Conservation (phyloP, 2,888 invertebrate species). For the Trissolcus japonicus region DNA sequence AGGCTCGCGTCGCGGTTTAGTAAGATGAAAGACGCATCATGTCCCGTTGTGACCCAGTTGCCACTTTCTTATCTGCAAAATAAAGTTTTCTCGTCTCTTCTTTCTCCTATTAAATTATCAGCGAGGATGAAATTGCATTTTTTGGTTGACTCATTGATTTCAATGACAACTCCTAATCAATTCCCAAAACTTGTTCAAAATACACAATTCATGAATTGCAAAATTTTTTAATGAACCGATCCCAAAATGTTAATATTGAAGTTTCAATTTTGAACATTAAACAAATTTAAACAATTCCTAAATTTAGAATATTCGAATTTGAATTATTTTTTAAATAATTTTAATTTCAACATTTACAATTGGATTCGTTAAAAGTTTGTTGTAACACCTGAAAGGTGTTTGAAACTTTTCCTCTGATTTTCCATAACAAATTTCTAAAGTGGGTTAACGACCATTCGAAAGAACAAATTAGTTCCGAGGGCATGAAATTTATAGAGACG, state of each 20-base stretch:
- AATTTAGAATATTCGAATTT: too few species aligned
- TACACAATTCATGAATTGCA: neutral
- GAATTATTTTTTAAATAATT: too few species aligned
- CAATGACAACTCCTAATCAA: conserved; percentile 12
- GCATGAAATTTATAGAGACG: conserved; percentile 38
- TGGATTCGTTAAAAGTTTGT: too few species aligned
- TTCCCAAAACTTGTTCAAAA: neutral
- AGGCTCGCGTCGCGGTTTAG: conserved; percentile 66
- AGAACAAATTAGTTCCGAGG: conserved; percentile 43
- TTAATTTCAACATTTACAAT: neutral
- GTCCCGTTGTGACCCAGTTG: conserved; percentile 75
- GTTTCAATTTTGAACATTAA: too few species aligned
- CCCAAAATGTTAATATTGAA: too few species aligned
- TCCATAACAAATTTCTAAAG: conserved; percentile 26
- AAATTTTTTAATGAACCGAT: neutral
- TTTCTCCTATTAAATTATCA: conserved; percentile 49
- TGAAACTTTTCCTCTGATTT: too few species aligned
- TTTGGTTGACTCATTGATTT: conserved; percentile 38
- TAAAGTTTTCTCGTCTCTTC: conserved; percentile 45
- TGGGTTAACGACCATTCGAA: conserved; percentile 43
- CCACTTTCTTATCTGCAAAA: conserved; percentile 63
- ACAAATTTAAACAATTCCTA: too few species aligned
- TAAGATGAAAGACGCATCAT: conserved; percentile 69
- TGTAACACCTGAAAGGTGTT: too few species aligned
- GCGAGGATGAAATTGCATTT: conserved; percentile 32